A percentile compares a stretch with the other conserved stretches of the same genome.
Evolutionary conservation across 2,888 invertebrate genomes (phyloP).

Genomic region (Xestia rhomboidea): DNA sequence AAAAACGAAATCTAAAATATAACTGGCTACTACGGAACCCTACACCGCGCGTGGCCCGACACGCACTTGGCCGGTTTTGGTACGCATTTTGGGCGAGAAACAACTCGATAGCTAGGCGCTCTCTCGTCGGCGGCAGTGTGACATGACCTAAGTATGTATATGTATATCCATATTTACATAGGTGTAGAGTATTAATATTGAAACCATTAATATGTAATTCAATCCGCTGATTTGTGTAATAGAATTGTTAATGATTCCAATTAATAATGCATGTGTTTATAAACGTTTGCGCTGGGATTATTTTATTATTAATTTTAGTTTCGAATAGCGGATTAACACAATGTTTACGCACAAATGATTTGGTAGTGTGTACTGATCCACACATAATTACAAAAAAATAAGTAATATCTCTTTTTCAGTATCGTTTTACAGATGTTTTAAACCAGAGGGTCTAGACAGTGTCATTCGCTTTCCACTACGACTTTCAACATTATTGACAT

Average conservation of each 20-base stretch:
- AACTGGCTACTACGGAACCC: too few species aligned
- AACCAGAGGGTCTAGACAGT: background rate
- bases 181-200: constrained; percentile 32
- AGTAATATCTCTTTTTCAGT: too few species aligned
- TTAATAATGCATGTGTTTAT: constrained; percentile 37
- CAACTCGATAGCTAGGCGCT: background rate
- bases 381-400: background rate
- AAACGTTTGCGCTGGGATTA: constrained; percentile 20
- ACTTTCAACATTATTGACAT: too few species aligned
- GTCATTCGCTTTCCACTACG: background rate
- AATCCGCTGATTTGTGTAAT: constrained; percentile 36
- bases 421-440: background rate
- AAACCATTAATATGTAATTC: constrained; percentile 49
- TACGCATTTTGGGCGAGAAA: background rate
- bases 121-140: background rate
- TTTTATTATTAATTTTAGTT: constrained; percentile 40
- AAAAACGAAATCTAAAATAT: too few species aligned
- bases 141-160: constrained; percentile 33
- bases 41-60: too few species aligned
- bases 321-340: background rate
- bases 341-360: background rate
- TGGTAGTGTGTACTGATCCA: background rate
- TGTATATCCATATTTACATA: constrained; percentile 63
- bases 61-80: too few species aligned
- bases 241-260: constrained; percentile 50